These are phyloP conservation scores for Amazona guildingii DNA, from an alignment of 2,113 vertebrate genomes.

Conservation along the genomic window DNA sequence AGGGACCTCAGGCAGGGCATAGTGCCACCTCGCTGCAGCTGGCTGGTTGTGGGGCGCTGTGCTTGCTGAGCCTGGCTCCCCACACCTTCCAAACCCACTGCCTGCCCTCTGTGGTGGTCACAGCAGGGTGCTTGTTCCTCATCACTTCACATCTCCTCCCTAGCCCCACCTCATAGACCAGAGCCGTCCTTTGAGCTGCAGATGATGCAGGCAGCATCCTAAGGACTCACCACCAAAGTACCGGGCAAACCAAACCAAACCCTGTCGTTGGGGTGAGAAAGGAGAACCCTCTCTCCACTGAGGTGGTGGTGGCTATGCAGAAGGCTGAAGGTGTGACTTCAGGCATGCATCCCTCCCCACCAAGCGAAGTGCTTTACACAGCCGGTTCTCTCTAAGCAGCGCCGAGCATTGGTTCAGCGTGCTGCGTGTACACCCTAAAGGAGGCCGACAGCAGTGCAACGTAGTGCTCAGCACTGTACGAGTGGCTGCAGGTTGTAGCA, in stretches of 20 bases:
- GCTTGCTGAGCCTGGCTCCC: not conserved
- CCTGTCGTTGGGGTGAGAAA: accelerated
- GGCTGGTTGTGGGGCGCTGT: not conserved
- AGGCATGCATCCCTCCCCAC: accelerated
- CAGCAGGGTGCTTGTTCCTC: not conserved
- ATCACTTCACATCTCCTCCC: not conserved
- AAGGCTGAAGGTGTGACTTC: accelerated
- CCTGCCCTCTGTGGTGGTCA: not conserved
- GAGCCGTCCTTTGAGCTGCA: accelerated
- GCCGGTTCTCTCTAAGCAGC: accelerated
- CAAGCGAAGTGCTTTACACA: accelerated
- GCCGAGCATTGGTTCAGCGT: accelerated
- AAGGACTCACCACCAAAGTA: accelerated
- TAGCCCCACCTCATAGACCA: accelerated
- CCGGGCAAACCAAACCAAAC: not conserved
- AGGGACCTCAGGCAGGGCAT: not conserved
- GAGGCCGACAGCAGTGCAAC: not conserved
- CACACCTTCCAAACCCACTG: accelerated
- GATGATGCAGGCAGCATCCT: not conserved
- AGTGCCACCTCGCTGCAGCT: not conserved
- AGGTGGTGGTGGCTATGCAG: accelerated
- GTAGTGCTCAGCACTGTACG: not conserved
- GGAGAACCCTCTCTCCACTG: accelerated
- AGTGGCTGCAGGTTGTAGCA: accelerated
- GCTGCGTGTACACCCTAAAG: not conserved